Conservation (phyloP, 1,140 invertebrate genomes). For the Nymphalis io region DNA sequence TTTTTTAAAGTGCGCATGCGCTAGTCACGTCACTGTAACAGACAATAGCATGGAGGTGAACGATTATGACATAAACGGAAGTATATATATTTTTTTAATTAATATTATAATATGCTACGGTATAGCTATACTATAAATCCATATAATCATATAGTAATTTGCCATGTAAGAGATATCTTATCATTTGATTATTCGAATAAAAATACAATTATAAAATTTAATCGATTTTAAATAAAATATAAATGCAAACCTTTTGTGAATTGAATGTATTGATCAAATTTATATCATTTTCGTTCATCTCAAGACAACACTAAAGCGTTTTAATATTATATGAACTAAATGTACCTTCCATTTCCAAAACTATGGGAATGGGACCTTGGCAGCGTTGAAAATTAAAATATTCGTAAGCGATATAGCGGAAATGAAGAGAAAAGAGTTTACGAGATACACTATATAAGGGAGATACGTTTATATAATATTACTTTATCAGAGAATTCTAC, state of each 20-base stretch:
- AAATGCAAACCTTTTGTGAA: too few species aligned
- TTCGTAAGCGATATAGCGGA: constrained; percentile 66
- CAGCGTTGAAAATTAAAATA: constrained; percentile 74
- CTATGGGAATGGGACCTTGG: constrained; percentile 78
- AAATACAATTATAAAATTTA: too few species aligned
- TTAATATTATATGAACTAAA: constrained; percentile 42
- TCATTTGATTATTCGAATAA: too few species aligned
- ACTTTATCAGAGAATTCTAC: background rate
- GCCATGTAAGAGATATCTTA: too few species aligned
- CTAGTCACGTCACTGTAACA: constrained; percentile 19
- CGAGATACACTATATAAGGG: constrained; percentile 34
- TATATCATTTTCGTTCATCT: constrained; percentile 7
- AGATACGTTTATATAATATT: background rate
- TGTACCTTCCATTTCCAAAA: constrained; percentile 78
- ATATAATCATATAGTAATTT: too few species aligned
- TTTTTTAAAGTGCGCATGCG: constrained; percentile 1
- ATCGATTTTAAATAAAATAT: too few species aligned
- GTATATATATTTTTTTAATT: background rate
- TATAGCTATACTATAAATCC: too few species aligned
- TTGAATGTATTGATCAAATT: too few species aligned
- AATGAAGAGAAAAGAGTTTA: constrained; percentile 44
- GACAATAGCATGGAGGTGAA: background rate
- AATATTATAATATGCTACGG: too few species aligned
- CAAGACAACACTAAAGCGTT: constrained; percentile 1
- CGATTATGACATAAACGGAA: constrained; percentile 7